These are phyloP conservation scores for Lucilia cuprina DNA, from an alignment of 1,140 invertebrate genomes.

Conservation along the genomic window DNA sequence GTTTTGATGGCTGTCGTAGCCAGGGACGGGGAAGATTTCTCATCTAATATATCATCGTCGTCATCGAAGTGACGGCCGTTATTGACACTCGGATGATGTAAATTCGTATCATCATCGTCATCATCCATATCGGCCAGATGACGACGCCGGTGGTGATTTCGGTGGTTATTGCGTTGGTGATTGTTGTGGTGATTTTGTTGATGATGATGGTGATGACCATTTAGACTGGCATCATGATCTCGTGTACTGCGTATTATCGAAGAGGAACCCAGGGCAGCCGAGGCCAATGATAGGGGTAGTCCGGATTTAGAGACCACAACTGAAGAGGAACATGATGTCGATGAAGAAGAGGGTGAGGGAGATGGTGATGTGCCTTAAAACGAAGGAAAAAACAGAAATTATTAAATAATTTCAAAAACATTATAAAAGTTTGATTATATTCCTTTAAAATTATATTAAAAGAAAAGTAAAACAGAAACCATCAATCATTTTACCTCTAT, in stretches of 20 bases:
- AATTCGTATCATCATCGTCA: slow-evolving; percentile 53
- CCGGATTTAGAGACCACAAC: slow-evolving; percentile 56
- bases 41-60: slow-evolving; percentile 60
- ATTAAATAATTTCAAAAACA: too few species aligned
- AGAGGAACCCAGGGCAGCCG: slow-evolving; percentile 52
- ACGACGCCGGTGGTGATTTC: slow-evolving; percentile 61
- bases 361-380: slow-evolving; percentile 47
- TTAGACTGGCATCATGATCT: slow-evolving; percentile 51
- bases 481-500: slow-evolving; percentile 39
- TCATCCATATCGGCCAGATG: slow-evolving; percentile 57
- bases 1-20: slow-evolving; percentile 59
- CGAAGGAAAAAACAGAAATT: not conserved
- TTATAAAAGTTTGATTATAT: too few species aligned
- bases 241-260: slow-evolving; percentile 59
- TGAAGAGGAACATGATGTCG: slow-evolving; percentile 58
- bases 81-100: slow-evolving; percentile 37
- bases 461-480: too few species aligned
- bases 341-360: slow-evolving; percentile 57
- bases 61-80: slow-evolving; percentile 55
- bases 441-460: too few species aligned
- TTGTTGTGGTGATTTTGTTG: slow-evolving; percentile 38
- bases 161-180: slow-evolving; percentile 57
- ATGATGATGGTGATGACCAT: slow-evolving; percentile 27
- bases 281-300: slow-evolving; percentile 55
- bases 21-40: slow-evolving; percentile 61